phyloP scores from a whole-genome alignment of 1,140 invertebrate genomes.

The Doryteuthis pealeii region DNA sequence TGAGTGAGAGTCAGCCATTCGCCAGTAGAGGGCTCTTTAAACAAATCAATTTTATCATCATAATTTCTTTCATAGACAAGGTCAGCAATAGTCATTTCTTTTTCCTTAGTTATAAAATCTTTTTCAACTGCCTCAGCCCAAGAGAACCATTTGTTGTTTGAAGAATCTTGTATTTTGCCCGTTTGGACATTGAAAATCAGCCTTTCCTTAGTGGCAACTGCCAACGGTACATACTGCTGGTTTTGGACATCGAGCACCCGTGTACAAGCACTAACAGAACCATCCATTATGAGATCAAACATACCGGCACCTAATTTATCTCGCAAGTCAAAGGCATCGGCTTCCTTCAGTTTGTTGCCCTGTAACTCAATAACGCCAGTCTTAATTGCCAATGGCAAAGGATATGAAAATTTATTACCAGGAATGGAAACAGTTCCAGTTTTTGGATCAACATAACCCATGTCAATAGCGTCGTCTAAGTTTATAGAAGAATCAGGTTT shows the following conservation, averaged over 20 bases:
- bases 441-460: constrained; percentile 68
- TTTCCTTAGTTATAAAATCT: constrained; percentile 38
- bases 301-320: background rate
- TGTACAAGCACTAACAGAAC: background rate
- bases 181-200: background rate
- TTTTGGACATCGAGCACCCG: background rate
- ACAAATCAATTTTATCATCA: constrained; percentile 11
- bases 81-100: background rate
- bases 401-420: constrained; percentile 59
- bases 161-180: background rate
- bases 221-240: background rate
- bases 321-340: background rate
- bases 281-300: background rate
- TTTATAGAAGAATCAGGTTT: constrained; percentile 62
- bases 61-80: constrained; percentile 14
- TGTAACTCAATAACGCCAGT: constrained; percentile 31
- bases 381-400: constrained; percentile 40
- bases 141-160: constrained; percentile 43
- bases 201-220: background rate
- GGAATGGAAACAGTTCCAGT: constrained; percentile 74
- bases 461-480: constrained; percentile 42
- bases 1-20: constrained; percentile 27
- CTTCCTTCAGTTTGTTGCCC: background rate
- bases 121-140: constrained; percentile 41
- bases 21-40: constrained; percentile 17